Conservation (phyloP, 2,113 vertebrate genomes). For the Siniperca chuatsi region DNA sequence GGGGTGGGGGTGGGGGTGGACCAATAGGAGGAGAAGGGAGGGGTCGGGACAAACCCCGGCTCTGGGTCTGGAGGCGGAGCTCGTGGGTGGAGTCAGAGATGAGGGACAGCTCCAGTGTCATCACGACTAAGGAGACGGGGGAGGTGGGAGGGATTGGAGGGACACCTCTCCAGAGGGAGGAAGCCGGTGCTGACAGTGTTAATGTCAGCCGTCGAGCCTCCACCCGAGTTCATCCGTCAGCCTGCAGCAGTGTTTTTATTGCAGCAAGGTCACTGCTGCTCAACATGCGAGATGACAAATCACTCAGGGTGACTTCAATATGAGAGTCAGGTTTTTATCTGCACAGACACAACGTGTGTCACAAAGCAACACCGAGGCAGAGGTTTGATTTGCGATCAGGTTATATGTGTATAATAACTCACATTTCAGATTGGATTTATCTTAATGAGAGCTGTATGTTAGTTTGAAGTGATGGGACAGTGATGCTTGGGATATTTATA, state of each 20-base stretch:
- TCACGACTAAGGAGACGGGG: constrained; percentile 54
- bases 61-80: not conserved
- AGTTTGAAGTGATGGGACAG: too few relatives aligned
- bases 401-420: too few relatives aligned
- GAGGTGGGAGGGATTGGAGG: not conserved
- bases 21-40: constrained; percentile 36
- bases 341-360: too few relatives aligned
- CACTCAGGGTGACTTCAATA: too few relatives aligned
- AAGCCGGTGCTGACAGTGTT: constrained; percentile 1
- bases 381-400: too few relatives aligned
- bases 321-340: too few relatives aligned
- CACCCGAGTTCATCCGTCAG: not conserved
- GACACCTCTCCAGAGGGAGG: not conserved
- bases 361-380: not conserved
- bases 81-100: constrained; percentile 40
- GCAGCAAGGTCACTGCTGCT: constrained; percentile 22
- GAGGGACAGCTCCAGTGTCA: constrained; percentile 3
- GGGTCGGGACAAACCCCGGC: constrained; percentile 2
- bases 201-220: not conserved
- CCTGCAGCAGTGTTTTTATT: constrained; percentile 13
- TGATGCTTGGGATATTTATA: too few relatives aligned
- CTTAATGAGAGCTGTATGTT: too few relatives aligned
- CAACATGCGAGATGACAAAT: not conserved
- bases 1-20: not conserved
- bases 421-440: too few relatives aligned